Evolutionary conservation across 1,140 invertebrate species (phyloP), one percentile per base, ranked within the genome.

Genomic region (Drosophila obscura): DNA sequence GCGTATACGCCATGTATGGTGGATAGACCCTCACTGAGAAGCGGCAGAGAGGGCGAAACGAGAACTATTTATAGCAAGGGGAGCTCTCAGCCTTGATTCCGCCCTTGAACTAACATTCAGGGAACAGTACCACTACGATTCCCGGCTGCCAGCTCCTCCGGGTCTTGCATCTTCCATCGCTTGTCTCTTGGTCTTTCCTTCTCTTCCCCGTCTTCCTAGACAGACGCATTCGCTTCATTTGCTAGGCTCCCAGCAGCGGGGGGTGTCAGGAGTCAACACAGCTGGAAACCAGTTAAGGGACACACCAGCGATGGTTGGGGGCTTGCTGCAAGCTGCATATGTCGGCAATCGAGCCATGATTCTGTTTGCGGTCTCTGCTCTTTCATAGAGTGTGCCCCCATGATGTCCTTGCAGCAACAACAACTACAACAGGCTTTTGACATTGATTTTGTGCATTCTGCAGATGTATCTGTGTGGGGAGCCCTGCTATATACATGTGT

Each of bases 61-160:
- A 35, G 2, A 41, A 51, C 71, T 84, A 82, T 85, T 87, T 81
- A 61, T 82, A 87, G 73, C 45, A 45, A 39, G 6, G 48, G 65
- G 59, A 74, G 69, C 77, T 51, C 46, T 61, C 46, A 82, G 64
- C 55, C 64, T 60, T 66, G 76, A 83, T 61, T 67, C 78, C 79
- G 82, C 82, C 82, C 82, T 87, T 87, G 82, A 87, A 87, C 75
- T 80, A 68, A 78, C 82, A 77, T 77, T 77, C 65, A 74, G 67
- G 51, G 52, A 24, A 39, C 44, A 74, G 52, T 51, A 44, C 52
- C 13, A 39, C 35, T 39, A 39, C 26, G 26, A 28, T 39, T 39
- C 35, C 35, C 35, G 11, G 11, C 11, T 39, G 3, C 9, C 9
- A 39, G 35, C 11, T 39, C 35, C 35, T 39, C 11, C 35, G 9